Evolutionary conservation across 2,888 invertebrate genomes (phyloP), one percentile per base, ranked within the genome.

Genomic region (Galerucella nymphaeae): DNA sequence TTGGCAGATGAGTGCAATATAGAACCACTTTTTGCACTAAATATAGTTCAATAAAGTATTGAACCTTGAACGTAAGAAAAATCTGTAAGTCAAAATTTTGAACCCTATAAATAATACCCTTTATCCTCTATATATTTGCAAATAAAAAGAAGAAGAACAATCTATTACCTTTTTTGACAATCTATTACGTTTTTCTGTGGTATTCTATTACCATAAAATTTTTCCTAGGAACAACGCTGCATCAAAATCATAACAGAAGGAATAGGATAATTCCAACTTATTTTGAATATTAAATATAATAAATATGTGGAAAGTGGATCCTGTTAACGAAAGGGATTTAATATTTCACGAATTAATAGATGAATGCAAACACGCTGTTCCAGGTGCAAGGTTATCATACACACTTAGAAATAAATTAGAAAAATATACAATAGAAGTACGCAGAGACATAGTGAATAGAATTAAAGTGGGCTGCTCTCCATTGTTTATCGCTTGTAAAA

Each of bases 401-500:
- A 81, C 85, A 30, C 81, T 91, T 30, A 85, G 90, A 75, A 88
- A 85, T 79, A 88, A 88, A 74, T 78, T 92, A 64, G 91, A 91
- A 81, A 88, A 89, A 76, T 88, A 91, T 84, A 87, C 90, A 3
- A 88, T 89, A 50, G 89, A 88, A 61, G 88, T 89, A 66, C 89
- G 95, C 45, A 90, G 90, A 78, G 91, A 91, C 80, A 90, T 95
- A 80, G 93, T 92, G 23, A 89, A 90, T 78, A 90, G 93, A 72
- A 88, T 90, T 72, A 91, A 91, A 81, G 93, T 93, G 79, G 94
- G 94, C 18, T 94, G 94, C 87, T 91, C 95, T 53, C 95, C 96
- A 55, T 88, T 96, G 79, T 96, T 96, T 86, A 90, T 93, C 77
- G 93, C 93, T 8, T 91, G 92, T 84, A 91, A 93, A 87, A 90